Evolutionary conservation across 1,140 invertebrate genomes (phyloP).

Genomic region (Homalodisca vitripennis): DNA sequence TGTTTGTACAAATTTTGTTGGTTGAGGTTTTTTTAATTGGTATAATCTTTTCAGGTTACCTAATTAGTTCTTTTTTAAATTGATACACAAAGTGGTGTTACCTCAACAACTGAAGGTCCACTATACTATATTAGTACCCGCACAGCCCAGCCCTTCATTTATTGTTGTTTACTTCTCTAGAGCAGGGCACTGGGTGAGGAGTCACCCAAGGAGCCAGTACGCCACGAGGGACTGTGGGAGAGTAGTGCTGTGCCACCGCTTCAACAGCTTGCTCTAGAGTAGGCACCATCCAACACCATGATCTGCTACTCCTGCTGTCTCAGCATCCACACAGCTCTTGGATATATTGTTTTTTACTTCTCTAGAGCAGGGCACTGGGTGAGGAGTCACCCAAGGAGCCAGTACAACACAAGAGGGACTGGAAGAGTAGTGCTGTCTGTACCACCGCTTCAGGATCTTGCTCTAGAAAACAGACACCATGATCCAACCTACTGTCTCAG

Average conservation of each 20-base stretch:
- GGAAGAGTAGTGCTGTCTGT: slow-evolving; percentile 64
- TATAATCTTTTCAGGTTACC: too few species aligned
- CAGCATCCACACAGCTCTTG: slow-evolving; percentile 54
- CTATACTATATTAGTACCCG: too few species aligned
- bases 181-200: slow-evolving; percentile 45
- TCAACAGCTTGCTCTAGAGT: slow-evolving; percentile 72
- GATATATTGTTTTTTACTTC: too few species aligned
- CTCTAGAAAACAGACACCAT: slow-evolving; percentile 67
- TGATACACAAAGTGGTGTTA: too few species aligned
- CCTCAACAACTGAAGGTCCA: too few species aligned
- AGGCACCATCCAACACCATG: slow-evolving; percentile 67
- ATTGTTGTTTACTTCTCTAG: too few species aligned
- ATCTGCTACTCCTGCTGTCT: slow-evolving; percentile 63
- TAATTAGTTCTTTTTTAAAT: too few species aligned
- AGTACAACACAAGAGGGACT: slow-evolving; percentile 61
- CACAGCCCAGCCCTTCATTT: too few species aligned
- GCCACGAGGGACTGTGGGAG: slow-evolving; percentile 64
- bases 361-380: slow-evolving; percentile 45
- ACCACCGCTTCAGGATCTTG: slow-evolving; percentile 64
- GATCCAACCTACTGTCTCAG: slow-evolving; percentile 59
- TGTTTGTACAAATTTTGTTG: too few species aligned
- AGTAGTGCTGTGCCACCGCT: slow-evolving; percentile 55
- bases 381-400: slow-evolving; percentile 48
- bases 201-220: slow-evolving; percentile 53
- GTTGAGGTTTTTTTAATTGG: too few species aligned